Evolutionary conservation across 35 echinoderm and acorn worm species (phyloP).

Genomic region (Strongylocentrotus purpuratus): DNA sequence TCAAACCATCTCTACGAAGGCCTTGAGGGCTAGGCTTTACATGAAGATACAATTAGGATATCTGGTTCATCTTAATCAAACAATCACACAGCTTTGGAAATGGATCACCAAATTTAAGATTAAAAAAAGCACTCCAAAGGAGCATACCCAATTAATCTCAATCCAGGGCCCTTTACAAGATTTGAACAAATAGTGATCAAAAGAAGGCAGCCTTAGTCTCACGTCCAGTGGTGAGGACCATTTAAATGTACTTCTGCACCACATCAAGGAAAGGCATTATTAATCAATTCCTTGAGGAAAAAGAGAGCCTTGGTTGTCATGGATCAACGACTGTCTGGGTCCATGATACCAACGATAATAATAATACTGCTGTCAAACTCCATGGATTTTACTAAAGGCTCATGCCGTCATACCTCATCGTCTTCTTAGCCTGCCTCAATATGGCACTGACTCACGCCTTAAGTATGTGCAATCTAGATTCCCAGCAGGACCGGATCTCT

Average conservation of each 20-base stretch:
- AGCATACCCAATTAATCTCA: no score
- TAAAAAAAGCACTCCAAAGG: no score
- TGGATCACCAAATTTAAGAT: no score
- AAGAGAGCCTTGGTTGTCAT: background rate
- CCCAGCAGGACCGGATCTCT: background rate
- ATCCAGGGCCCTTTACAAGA: no score
- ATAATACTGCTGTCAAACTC: constrained; percentile 40
- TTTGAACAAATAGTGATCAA: no score
- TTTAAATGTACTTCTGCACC: background rate
- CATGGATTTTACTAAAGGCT: constrained; percentile 47
- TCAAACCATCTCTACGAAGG: no score
- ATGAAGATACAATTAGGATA: no score
- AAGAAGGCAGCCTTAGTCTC: background rate
- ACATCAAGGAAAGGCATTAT: background rate
- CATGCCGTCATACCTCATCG: constrained; percentile 4
- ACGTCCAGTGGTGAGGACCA: background rate
- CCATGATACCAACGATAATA: background rate
- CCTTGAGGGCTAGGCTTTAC: no score
- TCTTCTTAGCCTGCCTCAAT: background rate
- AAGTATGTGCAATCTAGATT: constrained; percentile 31
- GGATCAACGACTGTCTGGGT: constrained; percentile 37
- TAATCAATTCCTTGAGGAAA: background rate
- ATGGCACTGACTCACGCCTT: background rate
- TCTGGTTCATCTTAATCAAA: no score
- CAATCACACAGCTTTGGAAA: no score